Evolutionary conservation across 1,140 invertebrate genomes (phyloP).

Genomic region (Brachionus rubens): DNA sequence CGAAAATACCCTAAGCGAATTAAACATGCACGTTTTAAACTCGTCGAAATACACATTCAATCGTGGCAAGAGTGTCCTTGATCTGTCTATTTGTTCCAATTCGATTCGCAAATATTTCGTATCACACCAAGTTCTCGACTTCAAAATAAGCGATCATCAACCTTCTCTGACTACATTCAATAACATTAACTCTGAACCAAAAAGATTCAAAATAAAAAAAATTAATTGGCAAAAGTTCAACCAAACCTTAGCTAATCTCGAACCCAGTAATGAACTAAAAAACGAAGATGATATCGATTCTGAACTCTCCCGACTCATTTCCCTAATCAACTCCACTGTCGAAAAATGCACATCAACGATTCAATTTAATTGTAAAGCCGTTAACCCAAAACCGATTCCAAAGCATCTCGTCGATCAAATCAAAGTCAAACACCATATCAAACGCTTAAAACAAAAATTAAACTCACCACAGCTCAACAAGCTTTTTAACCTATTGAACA

Average conservation of each 20-base stretch:
- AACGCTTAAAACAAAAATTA: background rate
- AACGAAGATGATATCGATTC: constrained; percentile 4
- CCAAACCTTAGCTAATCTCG: background rate
- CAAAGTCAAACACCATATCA: background rate
- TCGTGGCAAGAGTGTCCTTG: background rate
- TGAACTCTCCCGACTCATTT: background rate
- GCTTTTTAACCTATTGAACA: background rate
- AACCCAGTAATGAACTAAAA: constrained; percentile 1
- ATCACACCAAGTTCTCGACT: background rate
- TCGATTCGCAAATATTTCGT: background rate
- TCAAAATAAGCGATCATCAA: background rate
- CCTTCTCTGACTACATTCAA: background rate
- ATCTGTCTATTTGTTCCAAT: background rate
- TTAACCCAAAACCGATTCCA: constrained; percentile 18
- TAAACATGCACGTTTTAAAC: no score
- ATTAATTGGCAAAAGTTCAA: constrained; percentile 17
- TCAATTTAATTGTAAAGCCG: background rate
- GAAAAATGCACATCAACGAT: constrained; percentile 19
- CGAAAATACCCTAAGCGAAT: no score
- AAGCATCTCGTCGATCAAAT: background rate
- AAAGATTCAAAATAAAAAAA: background rate
- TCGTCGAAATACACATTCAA: no score
- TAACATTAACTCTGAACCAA: background rate
- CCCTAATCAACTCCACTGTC: background rate
- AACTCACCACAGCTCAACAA: background rate